Evolutionary conservation across 2,888 invertebrate species (phyloP).

Genomic region (Ariolimax columbianus): DNA sequence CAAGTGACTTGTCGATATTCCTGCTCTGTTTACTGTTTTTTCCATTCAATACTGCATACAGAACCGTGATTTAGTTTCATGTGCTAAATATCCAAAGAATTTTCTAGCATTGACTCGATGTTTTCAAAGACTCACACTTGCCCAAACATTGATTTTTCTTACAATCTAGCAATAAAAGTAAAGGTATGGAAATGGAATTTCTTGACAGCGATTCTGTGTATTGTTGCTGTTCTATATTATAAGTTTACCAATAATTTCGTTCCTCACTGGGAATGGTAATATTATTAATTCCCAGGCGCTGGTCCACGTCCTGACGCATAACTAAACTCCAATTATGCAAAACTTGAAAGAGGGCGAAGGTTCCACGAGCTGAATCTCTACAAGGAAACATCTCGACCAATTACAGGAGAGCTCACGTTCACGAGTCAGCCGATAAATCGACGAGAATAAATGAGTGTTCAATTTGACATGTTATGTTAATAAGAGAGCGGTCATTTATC

Average conservation of each 20-base stretch:
- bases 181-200: constrained; percentile 19
- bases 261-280: constrained; percentile 24
- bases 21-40: background rate
- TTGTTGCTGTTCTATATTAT: background rate
- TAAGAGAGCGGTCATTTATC: constrained; percentile 40
- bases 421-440: constrained; percentile 38
- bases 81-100: background rate
- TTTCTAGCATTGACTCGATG: too few species aligned
- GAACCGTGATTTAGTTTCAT: background rate
- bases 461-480: constrained; percentile 49
- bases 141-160: constrained; percentile 12
- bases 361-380: constrained; percentile 16
- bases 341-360: constrained; percentile 24
- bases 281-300: constrained; percentile 32
- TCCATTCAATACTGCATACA: background rate
- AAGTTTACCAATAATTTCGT: constrained; percentile 8
- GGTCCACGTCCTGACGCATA: constrained; percentile 26
- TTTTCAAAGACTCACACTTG: background rate
- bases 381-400: constrained; percentile 38
- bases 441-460: constrained; percentile 48
- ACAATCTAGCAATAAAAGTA: background rate
- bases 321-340: constrained; percentile 46
- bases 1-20: background rate
- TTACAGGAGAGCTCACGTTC: constrained; percentile 39
- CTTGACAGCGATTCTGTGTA: background rate